phyloP scores from a whole-genome alignment of 2,113 vertebrate species.

The Felis chaus region DNA sequence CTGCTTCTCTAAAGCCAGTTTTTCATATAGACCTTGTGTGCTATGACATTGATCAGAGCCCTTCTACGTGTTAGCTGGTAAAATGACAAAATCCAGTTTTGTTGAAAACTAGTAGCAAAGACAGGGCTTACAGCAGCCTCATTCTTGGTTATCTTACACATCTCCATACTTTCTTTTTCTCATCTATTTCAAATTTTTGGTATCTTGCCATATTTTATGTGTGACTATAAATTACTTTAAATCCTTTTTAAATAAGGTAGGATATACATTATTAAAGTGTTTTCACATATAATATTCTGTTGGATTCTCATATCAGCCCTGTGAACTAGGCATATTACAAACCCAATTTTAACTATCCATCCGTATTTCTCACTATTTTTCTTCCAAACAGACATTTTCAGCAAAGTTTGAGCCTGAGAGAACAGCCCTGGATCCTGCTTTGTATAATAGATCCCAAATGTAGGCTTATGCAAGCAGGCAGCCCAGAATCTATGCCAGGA shows the following conservation, averaged over 20 bases:
- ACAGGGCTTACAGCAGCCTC: background rate
- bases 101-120: background rate
- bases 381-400: constrained; percentile 1
- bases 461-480: constrained; percentile 54
- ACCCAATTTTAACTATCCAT: background rate
- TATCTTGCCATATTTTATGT: constrained; percentile 12
- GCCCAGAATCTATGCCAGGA: constrained; percentile 56
- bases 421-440: constrained; percentile 39
- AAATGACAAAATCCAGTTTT: background rate
- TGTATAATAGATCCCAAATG: constrained; percentile 59
- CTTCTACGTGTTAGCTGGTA: background rate
- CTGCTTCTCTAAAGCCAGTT: background rate
- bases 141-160: background rate
- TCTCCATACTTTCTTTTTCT: background rate
- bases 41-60: background rate
- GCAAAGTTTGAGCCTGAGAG: constrained; percentile 29
- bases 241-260: constrained; percentile 1
- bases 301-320: constrained; percentile 13
- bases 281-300: constrained; percentile 24
- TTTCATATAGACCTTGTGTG: background rate
- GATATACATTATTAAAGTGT: constrained; percentile 26
- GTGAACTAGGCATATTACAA: background rate
- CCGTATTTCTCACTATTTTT: background rate
- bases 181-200: background rate
- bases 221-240: background rate